phyloP scores from a whole-genome alignment of 2,797 vertebrate species.

The Prionace glauca region DNA sequence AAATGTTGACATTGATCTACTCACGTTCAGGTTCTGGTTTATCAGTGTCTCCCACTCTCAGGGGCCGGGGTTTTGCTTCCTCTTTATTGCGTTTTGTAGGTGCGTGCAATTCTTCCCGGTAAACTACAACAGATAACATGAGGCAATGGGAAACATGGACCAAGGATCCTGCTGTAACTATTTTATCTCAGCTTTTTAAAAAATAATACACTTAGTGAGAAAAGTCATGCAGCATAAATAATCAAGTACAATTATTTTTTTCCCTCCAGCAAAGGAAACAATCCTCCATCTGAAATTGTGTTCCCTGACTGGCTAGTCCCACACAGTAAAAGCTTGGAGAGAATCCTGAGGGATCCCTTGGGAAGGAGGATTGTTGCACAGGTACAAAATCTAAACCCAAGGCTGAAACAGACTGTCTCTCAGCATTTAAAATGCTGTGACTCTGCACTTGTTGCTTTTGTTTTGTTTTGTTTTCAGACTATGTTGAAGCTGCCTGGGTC shows the following conservation, averaged over 20 bases:
- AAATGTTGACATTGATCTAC: constrained; percentile 43
- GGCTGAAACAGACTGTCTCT: background rate
- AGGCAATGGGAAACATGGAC: background rate
- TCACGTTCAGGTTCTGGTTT: constrained; percentile 85
- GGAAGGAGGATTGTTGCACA: background rate
- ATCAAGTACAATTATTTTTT: background rate
- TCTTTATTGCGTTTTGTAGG: constrained; percentile 83
- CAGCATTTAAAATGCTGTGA: background rate
- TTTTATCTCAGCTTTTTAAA: background rate
- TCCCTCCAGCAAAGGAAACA: background rate
- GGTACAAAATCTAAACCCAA: background rate
- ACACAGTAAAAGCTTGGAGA: background rate
- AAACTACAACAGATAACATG: constrained; percentile 62
- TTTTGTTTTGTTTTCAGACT: too few species aligned
- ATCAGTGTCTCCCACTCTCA: constrained; percentile 90
- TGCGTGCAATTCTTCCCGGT: constrained; percentile 84
- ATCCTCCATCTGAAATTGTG: too few species aligned
- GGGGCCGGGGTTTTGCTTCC: constrained; percentile 84
- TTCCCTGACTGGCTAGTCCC: background rate
- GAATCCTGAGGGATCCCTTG: background rate
- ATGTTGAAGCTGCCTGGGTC: background rate
- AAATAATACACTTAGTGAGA: background rate
- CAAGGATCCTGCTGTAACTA: background rate
- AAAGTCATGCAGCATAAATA: background rate
- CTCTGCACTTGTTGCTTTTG: background rate